Base-by-base conservation (phyloP, 1,140 invertebrate genomes). In the Orchestia grillus region DNA sequence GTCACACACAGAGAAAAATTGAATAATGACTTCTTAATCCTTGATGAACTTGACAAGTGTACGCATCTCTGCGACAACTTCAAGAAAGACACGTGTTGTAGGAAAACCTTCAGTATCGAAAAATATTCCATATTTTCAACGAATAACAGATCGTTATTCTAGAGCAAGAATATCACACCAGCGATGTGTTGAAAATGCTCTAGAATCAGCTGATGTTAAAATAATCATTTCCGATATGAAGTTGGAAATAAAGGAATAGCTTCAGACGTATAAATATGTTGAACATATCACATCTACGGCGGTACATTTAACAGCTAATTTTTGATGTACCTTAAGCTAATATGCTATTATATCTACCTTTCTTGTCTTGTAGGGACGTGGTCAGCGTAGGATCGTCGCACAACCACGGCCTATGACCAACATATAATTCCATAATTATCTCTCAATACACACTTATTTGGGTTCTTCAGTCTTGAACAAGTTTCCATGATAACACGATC, bases 341-440 rank as follows among this genome's bases (percentile, higher is more conserved):
- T 77, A 77, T 1, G 1, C 28, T 77, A 77, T 77, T 36, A 15
- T 77, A 77, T 77, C 28, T 94, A 94, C 92, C 92, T 94, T 94
- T 45, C 44, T 45, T 94, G 6, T 94, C 92, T 40, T 94, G 92
- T 47, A 94, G 92, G 92, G 92, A 23, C 43, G 92, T 45, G 92
- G 92, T 47, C 36, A 94, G 92, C 92, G 92, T 94, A 45, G 92
- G 92, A 45, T 94, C 92, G 40, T 94, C 92, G 92, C 92, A 94
- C 92, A 94, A 94, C 92, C 92, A 94, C 92, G 92, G 92, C 44
- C 92, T 94, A 94, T 94, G 92, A 45, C 92, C 92, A n/a, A 94
- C 92, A 94, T 94, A 94, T 94, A 94, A 94, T 94, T 94, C 92
- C 92, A 94, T 94, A 94, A 94, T 94, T 94, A 94, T 45, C 92